Percentiles rank a stretch among this genome's conserved stretches.
phyloP scores from a whole-genome alignment of 2,888 invertebrate species.

The Mythimna ferrago region DNA sequence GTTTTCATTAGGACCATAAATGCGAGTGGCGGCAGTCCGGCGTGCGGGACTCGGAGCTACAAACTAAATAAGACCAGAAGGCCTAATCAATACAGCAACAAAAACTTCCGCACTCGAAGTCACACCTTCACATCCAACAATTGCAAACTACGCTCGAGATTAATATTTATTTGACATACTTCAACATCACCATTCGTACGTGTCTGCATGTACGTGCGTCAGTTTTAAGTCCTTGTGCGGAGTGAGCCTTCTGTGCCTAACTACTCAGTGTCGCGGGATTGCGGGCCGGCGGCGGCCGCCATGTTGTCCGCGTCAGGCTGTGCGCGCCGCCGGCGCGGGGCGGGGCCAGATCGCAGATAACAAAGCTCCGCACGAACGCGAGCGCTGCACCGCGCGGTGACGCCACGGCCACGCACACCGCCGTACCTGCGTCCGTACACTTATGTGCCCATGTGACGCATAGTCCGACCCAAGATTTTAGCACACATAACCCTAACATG shows the following conservation, averaged over 20 bases:
- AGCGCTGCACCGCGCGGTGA: slow-evolving; percentile 34
- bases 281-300: slow-evolving; percentile 67
- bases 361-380: slow-evolving; percentile 74
- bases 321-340: slow-evolving; percentile 68
- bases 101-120: too few species aligned
- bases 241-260: not conserved
- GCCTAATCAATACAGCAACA: not conserved
- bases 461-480: slow-evolving; percentile 21
- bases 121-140: not conserved
- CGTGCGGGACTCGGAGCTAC: slow-evolving; percentile 61
- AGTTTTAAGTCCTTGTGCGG: not conserved
- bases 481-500: slow-evolving; percentile 16
- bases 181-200: not conserved
- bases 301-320: slow-evolving; percentile 66
- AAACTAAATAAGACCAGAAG: not conserved
- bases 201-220: not conserved
- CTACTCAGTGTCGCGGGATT: slow-evolving; percentile 40
- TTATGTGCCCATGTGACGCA: slow-evolving; percentile 29
- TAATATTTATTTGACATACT: not conserved
- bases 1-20: slow-evolving; percentile 88
- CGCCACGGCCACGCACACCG: slow-evolving; percentile 35
- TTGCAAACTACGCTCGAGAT: too few species aligned
- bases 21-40: slow-evolving; percentile 62
- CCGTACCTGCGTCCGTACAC: slow-evolving; percentile 33
- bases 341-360: slow-evolving; percentile 85